Percentiles rank a stretch among this genome's conserved stretches.
These are phyloP conservation scores for Oceanites oceanicus DNA, from an alignment of 2,113 vertebrate genomes.

Conservation along the genomic window DNA sequence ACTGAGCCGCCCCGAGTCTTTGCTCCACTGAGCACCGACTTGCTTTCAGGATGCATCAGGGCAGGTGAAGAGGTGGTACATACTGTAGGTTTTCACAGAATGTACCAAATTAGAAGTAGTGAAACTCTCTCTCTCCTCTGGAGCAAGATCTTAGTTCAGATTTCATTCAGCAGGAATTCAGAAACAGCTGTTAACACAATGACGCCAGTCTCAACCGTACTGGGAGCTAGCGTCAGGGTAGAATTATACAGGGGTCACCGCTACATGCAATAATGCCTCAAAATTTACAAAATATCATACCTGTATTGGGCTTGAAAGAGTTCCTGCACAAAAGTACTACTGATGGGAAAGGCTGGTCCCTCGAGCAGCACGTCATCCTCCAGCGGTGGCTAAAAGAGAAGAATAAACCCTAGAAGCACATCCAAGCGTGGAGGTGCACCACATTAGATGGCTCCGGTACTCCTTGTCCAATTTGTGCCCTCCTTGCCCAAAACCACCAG, in stretches of 20 bases:
- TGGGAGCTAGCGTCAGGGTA: background rate
- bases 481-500: background rate
- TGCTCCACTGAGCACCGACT: background rate
- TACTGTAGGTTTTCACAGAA: background rate
- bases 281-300: constrained; percentile 61
- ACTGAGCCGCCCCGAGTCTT: background rate
- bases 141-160: background rate
- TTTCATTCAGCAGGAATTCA: background rate
- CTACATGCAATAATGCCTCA: background rate
- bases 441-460: background rate
- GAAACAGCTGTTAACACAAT: background rate
- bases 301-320: constrained; percentile 99
- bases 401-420: background rate
- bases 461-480: rapidly evolving
- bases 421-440: rapidly evolving
- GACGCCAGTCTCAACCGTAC: background rate
- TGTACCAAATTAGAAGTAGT: background rate
- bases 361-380: constrained; percentile 86
- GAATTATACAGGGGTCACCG: background rate
- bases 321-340: constrained; percentile 95
- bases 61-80: background rate
- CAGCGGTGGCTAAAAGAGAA: constrained; percentile 82
- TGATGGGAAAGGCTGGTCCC: constrained; percentile 87
- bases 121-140: background rate
- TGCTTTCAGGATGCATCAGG: background rate